Conservation (phyloP, 2,113 vertebrate genomes). For the Myotis yumanensis region DNA sequence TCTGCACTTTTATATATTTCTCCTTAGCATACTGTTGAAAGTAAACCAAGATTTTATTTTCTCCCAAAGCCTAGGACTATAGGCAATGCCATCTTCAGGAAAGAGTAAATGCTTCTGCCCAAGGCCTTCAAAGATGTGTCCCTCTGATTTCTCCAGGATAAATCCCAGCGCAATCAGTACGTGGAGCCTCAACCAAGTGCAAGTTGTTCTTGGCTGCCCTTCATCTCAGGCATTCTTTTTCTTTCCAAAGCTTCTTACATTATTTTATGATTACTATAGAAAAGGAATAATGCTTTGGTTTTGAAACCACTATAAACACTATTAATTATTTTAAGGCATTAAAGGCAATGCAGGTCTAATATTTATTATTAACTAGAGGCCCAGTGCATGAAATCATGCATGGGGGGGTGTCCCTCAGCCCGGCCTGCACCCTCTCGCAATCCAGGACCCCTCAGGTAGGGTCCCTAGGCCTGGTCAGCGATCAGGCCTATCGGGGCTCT, state of each 20-base stretch:
- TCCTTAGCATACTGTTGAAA: background rate
- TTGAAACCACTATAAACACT: slow-evolving; percentile 52
- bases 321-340: slow-evolving; percentile 44
- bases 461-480: no score
- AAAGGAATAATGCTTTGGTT: slow-evolving; percentile 49
- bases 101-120: background rate
- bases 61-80: slow-evolving; percentile 19
- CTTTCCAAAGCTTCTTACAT: background rate
- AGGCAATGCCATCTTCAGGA: background rate
- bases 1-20: background rate
- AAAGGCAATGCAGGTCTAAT: background rate
- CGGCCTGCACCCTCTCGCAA: no score
- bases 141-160: slow-evolving; percentile 55
- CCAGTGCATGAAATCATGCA: no score
- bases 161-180: slow-evolving; percentile 37
- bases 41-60: slow-evolving; percentile 23
- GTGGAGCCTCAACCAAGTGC: slow-evolving; percentile 34
- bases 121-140: background rate
- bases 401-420: no score
- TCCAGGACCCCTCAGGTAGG: no score
- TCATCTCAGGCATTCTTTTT: slow-evolving; percentile 26
- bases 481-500: no score
- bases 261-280: slow-evolving; percentile 25
- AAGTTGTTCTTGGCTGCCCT: slow-evolving; percentile 19
- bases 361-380: slow-evolving; percentile 41